Evolutionary conservation across 2,888 invertebrate species (phyloP).

Genomic region (Tromatobia lineatoria): DNA sequence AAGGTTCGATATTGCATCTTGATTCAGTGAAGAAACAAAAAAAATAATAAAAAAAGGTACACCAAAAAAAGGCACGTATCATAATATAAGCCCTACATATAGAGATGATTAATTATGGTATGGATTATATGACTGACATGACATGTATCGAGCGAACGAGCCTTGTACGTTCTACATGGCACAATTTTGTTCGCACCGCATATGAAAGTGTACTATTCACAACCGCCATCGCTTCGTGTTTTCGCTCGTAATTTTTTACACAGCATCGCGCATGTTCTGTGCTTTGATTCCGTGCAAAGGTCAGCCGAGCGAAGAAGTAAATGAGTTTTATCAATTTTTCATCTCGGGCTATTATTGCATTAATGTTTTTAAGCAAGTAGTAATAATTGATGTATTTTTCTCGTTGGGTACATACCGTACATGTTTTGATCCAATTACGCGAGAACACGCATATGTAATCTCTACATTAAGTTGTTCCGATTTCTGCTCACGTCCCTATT

Average conservation of each 20-base stretch:
- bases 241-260: not conserved
- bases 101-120: constrained; percentile 28
- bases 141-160: not conserved
- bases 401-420: not conserved
- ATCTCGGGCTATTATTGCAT: not conserved
- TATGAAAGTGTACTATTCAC: not conserved
- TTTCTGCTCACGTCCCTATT: too few relatives aligned
- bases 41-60: too few relatives aligned
- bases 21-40: too few relatives aligned
- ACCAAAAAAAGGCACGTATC: constrained; percentile 8
- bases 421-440: not conserved
- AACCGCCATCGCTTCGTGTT: not conserved
- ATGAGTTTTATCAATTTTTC: not conserved
- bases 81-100: constrained; percentile 44
- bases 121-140: constrained; percentile 37
- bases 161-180: not conserved
- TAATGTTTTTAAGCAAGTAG: not conserved
- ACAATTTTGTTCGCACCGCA: not conserved
- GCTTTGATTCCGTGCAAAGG: not conserved
- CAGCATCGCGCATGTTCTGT: not conserved
- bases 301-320: not conserved
- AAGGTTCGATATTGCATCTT: too few relatives aligned
- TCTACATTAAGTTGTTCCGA: not conserved
- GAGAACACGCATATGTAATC: not conserved
- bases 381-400: not conserved